Evolutionary conservation across 2,888 invertebrate genomes (phyloP), one percentile per base, ranked within the genome.

Genomic region (Diploptera punctata): DNA sequence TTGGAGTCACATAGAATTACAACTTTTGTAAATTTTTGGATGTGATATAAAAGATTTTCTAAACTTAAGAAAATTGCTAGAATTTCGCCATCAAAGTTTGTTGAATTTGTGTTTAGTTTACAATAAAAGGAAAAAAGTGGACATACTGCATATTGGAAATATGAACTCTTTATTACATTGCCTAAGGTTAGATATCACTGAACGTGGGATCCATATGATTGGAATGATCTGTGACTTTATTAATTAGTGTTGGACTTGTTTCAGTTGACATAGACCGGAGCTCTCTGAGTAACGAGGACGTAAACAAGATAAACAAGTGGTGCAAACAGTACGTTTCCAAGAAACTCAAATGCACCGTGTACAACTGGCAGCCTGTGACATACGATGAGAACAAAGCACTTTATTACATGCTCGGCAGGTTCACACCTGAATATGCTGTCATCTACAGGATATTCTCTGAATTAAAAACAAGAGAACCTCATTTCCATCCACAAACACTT

Each of bases 361-460:
- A 93, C 79, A 85, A 90, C 62, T 95, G 95, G 95, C 87, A 88
- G 60, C 88, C 92, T 18, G 85, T 94, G 26, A 84, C 88, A 1
- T 96, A 92, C 77, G 89, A 91, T 76, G 82, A 85, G 54, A 84
- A 89, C 9, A 90, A 87, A 18, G 85, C 88, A 21, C 80, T 93
- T 16, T 86, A 91, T 16, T 96, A 97, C 83, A 84, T 95, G 68
- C 81, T 93, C 75, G 85, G 85, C 0, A 86, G 95, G 80, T 87
- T 91, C 44, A 87, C 92, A 0, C 87, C 89, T 0, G 94, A 97
- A 77, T 97, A 93, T 84, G 90, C 92, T 0, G 88, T 90, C 2
- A 79, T 95, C 44, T 79, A 85, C 44, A 88, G 87, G 78, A 88
- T 96, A 67, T 87, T 97, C 49, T 84, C 87, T 54, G 96, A 97